Percentiles rank a stretch among this genome's conserved stretches.
Evolutionary conservation across 2,113 vertebrate genomes (phyloP).

Genomic region (Salvelinus alpinus): DNA sequence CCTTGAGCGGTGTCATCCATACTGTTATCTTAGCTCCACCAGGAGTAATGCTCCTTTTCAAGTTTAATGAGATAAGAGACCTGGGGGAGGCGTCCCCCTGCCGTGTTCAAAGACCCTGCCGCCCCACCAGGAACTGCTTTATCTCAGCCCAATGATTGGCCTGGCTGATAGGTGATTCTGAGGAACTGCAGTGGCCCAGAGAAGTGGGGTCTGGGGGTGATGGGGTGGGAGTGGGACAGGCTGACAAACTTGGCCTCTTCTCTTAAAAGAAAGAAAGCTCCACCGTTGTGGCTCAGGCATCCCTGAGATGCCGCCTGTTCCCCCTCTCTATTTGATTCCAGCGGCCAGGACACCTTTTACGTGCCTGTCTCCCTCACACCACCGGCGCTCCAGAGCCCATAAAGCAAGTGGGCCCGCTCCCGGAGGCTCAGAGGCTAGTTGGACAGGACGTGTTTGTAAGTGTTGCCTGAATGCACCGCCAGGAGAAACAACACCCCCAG

Average conservation of each 20-base stretch:
- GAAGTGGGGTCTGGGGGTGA: conserved; percentile 53
- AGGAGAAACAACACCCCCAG: conserved; percentile 61
- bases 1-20: conserved; percentile 62
- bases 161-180: conserved; percentile 85
- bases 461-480: conserved; percentile 65
- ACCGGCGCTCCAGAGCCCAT: conserved; percentile 46
- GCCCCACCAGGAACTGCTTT: conserved; percentile 84
- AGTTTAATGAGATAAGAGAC: conserved; percentile 92
- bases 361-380: conserved; percentile 42
- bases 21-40: conserved; percentile 78
- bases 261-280: conserved; percentile 53
- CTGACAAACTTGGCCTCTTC: conserved; percentile 72
- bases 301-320: conserved; percentile 30
- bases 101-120: conserved; percentile 84
- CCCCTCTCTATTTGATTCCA: conserved; percentile 58
- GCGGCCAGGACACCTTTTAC: conserved; percentile 48
- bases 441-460: conserved; percentile 66
- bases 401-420: conserved; percentile 60
- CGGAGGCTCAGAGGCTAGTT: conserved; percentile 43
- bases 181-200: conserved; percentile 78
- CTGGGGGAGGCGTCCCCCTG: conserved; percentile 72
- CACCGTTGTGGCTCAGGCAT: conserved; percentile 37
- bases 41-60: conserved; percentile 89
- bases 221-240: conserved; percentile 40
- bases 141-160: conserved; percentile 86